These are phyloP conservation scores for Dynastes tityus DNA, from an alignment of 2,888 invertebrate species.

Conservation along the genomic window DNA sequence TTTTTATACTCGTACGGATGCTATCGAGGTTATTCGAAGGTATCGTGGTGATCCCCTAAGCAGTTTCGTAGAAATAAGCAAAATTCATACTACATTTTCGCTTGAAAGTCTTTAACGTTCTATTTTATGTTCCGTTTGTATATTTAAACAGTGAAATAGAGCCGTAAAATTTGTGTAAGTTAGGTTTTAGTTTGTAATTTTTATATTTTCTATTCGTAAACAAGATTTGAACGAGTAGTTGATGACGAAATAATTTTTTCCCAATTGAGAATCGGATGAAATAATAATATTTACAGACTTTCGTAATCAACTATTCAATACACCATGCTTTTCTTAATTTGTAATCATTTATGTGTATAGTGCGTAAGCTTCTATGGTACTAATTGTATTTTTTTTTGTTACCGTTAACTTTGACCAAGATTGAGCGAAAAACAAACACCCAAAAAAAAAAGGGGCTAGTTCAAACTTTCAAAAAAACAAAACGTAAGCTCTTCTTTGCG, in stretches of 20 bases:
- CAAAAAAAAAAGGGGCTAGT: constrained; percentile 1
- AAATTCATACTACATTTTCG: too few species aligned
- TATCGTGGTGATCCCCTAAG: too few species aligned
- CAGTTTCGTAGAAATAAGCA: too few species aligned
- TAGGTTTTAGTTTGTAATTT: constrained; percentile 8
- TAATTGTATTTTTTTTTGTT: constrained; percentile 40
- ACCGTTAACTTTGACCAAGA: constrained; percentile 36
- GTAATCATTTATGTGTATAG: constrained; percentile 13
- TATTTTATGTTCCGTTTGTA: too few species aligned
- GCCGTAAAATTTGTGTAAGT: not conserved
- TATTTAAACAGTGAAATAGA: too few species aligned
- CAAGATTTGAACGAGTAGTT: not conserved
- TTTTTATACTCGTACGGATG: too few species aligned
- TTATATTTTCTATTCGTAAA: not conserved
- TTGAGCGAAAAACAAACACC: constrained; percentile 22
- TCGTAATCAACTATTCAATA: not conserved
- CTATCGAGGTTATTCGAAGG: too few species aligned
- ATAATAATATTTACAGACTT: not conserved
- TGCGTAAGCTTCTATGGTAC: constrained; percentile 38
- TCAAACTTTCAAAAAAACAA: constrained; percentile 2
- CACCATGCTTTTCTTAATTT: not conserved
- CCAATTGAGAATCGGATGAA: too few species aligned
- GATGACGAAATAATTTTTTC: too few species aligned
- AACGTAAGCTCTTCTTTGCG: not conserved
- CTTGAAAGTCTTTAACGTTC: too few species aligned